These are phyloP conservation scores for Megaceryle torquata DNA, from an alignment of 2,113 vertebrate genomes.

Conservation along the genomic window DNA sequence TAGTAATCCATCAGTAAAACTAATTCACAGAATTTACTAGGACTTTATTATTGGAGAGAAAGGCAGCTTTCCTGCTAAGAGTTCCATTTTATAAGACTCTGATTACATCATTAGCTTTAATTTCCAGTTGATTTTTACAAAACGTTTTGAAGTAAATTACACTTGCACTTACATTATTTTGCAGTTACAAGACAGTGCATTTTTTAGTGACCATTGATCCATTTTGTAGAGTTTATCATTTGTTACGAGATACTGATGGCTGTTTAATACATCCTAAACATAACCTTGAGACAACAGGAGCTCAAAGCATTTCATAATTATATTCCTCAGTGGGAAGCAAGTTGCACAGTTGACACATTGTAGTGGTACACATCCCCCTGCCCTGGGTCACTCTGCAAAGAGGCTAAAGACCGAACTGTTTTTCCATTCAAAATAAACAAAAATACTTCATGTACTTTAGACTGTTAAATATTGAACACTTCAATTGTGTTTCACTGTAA, in stretches of 20 bases:
- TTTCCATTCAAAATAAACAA: not conserved
- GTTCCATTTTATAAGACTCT: not conserved
- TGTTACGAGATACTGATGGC: not conserved
- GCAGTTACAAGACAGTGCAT: not conserved
- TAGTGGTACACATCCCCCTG: too few relatives aligned
- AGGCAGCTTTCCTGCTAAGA: not conserved
- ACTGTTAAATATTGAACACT: not conserved
- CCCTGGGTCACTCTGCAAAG: too few relatives aligned
- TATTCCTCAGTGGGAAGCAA: not conserved
- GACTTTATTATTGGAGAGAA: not conserved
- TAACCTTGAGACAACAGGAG: conserved; percentile 36
- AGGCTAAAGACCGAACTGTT: not conserved
- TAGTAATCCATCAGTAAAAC: not conserved
- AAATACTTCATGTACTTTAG: not conserved
- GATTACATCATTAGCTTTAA: not conserved
- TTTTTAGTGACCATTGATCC: not conserved
- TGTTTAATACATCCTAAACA: conserved; percentile 15
- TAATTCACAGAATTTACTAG: not conserved
- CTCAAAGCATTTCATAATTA: conserved; percentile 14
- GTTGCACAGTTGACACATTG: conserved; percentile 4
- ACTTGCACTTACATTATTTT: not conserved
- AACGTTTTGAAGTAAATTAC: conserved; percentile 11
- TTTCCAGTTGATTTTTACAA: not conserved
- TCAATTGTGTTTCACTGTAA: not conserved
- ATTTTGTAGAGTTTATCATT: not conserved